Conservation (phyloP, 2,888 invertebrate genomes). For the Spodoptera exigua region DNA sequence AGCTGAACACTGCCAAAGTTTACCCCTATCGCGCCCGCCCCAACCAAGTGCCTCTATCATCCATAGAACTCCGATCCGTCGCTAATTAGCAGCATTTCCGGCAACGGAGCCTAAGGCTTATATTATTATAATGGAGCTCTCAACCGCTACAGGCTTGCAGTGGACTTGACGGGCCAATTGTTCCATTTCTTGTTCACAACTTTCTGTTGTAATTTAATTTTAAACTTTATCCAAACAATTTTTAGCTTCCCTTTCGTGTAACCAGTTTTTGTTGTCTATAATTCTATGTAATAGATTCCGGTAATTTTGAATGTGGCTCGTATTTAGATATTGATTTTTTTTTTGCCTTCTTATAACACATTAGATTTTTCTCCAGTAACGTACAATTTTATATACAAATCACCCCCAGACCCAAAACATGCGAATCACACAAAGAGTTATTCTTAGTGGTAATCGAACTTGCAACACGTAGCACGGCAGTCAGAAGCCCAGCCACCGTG, state of each 20-base stretch:
- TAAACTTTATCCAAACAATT: slow-evolving; percentile 62
- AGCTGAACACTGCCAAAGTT: neutral
- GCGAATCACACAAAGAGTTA: too few species aligned
- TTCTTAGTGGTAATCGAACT: too few species aligned
- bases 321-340: too few species aligned
- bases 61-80: slow-evolving; percentile 50
- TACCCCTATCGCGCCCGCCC: neutral
- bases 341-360: too few species aligned
- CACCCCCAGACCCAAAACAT: too few species aligned
- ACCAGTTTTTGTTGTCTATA: slow-evolving; percentile 1
- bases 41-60: slow-evolving; percentile 17
- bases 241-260: slow-evolving; percentile 25
- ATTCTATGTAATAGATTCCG: too few species aligned
- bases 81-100: slow-evolving; percentile 67
- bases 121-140: slow-evolving; percentile 67
- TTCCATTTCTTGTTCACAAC: slow-evolving; percentile 60
- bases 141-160: slow-evolving; percentile 38
- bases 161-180: slow-evolving; percentile 52
- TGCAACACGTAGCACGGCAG: too few species aligned
- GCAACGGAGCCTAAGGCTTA: slow-evolving; percentile 62
- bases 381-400: too few species aligned
- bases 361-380: too few species aligned
- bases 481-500: too few species aligned
- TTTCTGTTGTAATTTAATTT: slow-evolving; percentile 65
- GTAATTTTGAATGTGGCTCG: too few species aligned